These are phyloP conservation scores for Phoxinus dragarum DNA, from an alignment of 2,797 vertebrate genomes.

Conservation along the genomic window DNA sequence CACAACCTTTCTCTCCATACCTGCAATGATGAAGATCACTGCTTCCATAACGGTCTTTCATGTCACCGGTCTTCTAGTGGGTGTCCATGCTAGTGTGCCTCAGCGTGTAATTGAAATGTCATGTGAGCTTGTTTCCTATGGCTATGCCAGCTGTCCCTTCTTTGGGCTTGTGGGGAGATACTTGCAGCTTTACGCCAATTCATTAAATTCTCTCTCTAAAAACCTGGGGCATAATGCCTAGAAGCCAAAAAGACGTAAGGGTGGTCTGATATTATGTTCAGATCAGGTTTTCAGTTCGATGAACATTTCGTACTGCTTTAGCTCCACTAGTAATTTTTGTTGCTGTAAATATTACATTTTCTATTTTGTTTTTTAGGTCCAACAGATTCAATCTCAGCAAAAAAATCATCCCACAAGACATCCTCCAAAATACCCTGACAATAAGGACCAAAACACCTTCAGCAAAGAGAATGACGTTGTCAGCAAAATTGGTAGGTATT, in stretches of 20 bases:
- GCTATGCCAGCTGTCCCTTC: slow-evolving; percentile 81
- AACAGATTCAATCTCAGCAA: slow-evolving; percentile 78
- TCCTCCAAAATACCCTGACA: slow-evolving; percentile 84
- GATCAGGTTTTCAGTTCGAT: slow-evolving; percentile 15
- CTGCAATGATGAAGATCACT: slow-evolving; percentile 26
- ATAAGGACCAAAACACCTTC: slow-evolving; percentile 83
- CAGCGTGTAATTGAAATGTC: slow-evolving; percentile 82
- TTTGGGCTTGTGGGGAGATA: slow-evolving; percentile 46
- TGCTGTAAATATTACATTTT: slow-evolving; percentile 13
- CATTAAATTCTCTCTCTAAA: slow-evolving; percentile 56
- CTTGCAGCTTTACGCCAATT: slow-evolving; percentile 56
- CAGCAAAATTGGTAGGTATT: slow-evolving; percentile 61
- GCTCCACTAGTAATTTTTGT: not conserved
- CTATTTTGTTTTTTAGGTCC: slow-evolving; percentile 78
- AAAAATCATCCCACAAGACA: slow-evolving; percentile 88
- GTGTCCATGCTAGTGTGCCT: slow-evolving; percentile 47
- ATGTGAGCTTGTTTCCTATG: slow-evolving; percentile 81
- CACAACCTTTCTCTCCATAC: slow-evolving; percentile 1
- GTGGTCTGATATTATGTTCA: slow-evolving; percentile 27
- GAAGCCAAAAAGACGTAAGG: slow-evolving; percentile 39
- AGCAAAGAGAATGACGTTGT: slow-evolving; percentile 60
- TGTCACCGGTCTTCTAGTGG: slow-evolving; percentile 23
- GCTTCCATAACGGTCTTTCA: slow-evolving; percentile 37
- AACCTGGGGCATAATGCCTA: slow-evolving; percentile 43
- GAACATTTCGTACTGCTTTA: not conserved